These are phyloP conservation scores for Chorisops tibialis DNA, from an alignment of 2,888 invertebrate species.

Conservation along the genomic window DNA sequence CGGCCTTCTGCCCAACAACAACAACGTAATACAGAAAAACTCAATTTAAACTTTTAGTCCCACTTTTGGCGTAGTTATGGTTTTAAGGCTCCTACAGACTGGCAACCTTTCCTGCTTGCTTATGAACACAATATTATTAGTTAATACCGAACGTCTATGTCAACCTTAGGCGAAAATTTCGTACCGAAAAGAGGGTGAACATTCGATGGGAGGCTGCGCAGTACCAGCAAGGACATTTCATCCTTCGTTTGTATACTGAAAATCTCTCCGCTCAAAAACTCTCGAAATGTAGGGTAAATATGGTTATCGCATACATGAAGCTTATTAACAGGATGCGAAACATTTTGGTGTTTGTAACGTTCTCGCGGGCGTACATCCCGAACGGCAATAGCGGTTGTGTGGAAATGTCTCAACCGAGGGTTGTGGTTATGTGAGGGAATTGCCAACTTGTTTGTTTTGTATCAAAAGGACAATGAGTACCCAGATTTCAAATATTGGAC, in stretches of 20 bases:
- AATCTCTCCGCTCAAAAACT: background rate
- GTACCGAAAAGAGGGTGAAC: constrained; percentile 4
- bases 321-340: constrained; percentile 11
- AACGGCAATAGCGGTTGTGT: constrained; percentile 4
- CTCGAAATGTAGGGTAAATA: constrained; percentile 7
- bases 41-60: background rate
- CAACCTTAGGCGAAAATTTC: background rate
- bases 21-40: background rate
- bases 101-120: background rate
- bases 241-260: background rate
- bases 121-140: no score
- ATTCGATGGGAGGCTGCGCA: constrained; percentile 18
- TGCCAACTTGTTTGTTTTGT: constrained; percentile 22
- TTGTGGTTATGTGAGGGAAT: background rate
- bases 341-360: background rate
- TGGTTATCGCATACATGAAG: constrained; percentile 9
- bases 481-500: background rate
- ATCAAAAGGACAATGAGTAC: constrained; percentile 10
- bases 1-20: background rate
- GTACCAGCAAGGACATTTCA: background rate
- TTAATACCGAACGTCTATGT: constrained; percentile 2
- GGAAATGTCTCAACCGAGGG: constrained; percentile 1
- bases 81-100: background rate
- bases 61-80: background rate
- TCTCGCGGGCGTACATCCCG: background rate